phyloP scores from a whole-genome alignment of 2,888 invertebrate genomes.

The Ypsolopha scabrella region DNA sequence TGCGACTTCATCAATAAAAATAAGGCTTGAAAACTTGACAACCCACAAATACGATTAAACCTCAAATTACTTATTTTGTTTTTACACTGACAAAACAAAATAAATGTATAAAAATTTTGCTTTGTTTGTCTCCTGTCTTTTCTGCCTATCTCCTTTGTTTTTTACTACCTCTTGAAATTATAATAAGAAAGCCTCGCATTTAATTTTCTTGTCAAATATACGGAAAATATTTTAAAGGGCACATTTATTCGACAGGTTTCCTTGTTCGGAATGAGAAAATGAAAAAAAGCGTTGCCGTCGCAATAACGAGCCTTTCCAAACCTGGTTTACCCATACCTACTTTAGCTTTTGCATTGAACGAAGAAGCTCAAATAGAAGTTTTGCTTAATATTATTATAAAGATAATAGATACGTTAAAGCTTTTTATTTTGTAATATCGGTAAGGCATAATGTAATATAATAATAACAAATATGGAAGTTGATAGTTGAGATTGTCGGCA shows the following conservation, averaged over 20 bases:
- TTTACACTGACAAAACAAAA: too few species aligned
- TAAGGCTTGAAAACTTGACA: conserved; percentile 3
- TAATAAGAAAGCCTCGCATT: background rate
- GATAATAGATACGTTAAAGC: too few species aligned
- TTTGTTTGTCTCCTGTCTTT: background rate
- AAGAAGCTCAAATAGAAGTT: too few species aligned
- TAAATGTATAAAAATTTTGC: background rate
- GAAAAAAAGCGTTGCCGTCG: background rate
- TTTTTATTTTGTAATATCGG: too few species aligned
- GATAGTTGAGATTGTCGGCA: too few species aligned
- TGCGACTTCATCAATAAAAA: conserved; percentile 19
- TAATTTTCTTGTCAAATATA: background rate
- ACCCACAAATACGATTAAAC: background rate
- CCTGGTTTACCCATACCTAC: background rate
- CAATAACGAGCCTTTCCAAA: background rate
- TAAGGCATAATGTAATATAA: too few species aligned
- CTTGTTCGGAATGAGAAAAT: background rate
- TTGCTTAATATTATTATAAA: too few species aligned
- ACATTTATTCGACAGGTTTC: background rate
- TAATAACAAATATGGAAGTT: too few species aligned
- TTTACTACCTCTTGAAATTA: background rate
- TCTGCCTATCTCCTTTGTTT: background rate
- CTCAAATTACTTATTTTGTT: too few species aligned
- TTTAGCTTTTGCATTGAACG: too few species aligned
- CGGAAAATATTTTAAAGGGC: background rate